Conservation (phyloP, 2,797 vertebrate species). For the Threskiornis aethiopicus region DNA sequence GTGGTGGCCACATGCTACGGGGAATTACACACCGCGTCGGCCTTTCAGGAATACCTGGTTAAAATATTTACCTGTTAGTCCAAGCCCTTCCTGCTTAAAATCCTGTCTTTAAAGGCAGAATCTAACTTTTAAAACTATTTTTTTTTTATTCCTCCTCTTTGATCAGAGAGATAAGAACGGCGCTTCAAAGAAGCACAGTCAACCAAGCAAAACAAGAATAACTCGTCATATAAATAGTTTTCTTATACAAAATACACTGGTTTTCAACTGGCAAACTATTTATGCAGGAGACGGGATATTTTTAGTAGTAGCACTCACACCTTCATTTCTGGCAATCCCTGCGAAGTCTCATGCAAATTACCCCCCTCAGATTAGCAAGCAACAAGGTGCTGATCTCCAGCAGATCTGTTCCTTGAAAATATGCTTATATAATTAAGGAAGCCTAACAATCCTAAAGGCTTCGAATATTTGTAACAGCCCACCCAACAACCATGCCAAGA, state of each 20-base stretch:
- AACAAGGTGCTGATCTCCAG: not conserved
- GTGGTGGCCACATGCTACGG: fast-evolving
- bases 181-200: not conserved
- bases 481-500: not conserved
- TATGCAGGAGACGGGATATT: constrained; percentile 10
- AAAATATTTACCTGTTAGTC: not conserved
- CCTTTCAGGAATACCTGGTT: not conserved
- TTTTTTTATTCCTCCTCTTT: not conserved
- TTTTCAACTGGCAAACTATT: not conserved
- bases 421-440: not conserved
- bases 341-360: not conserved
- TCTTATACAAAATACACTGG: not conserved
- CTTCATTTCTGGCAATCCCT: not conserved
- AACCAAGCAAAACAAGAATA: constrained; percentile 7
- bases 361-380: not conserved
- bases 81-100: not conserved
- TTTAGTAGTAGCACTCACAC: constrained; percentile 7
- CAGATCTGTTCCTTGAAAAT: not conserved
- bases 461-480: not conserved
- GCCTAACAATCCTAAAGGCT: not conserved
- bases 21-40: not conserved
- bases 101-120: not conserved
- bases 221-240: not conserved
- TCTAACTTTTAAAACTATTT: not conserved
- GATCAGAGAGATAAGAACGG: constrained; percentile 5